These are phyloP conservation scores for Ciconia maguari DNA, from an alignment of 2,113 vertebrate genomes.

Conservation along the genomic window DNA sequence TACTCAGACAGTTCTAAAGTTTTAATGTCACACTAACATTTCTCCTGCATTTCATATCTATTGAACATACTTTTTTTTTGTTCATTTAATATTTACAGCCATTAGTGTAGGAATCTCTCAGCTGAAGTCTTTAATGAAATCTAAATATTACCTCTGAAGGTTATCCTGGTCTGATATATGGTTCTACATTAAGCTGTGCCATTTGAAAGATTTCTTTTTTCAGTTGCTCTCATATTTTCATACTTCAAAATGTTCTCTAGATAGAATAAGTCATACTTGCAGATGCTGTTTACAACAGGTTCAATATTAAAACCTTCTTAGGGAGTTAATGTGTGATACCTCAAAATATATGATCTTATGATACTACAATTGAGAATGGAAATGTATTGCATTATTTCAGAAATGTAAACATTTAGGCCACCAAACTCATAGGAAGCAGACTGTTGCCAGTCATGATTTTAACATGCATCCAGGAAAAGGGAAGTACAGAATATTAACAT, in stretches of 20 bases:
- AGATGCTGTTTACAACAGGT: not conserved
- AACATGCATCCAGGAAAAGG: not conserved
- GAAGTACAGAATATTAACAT: not conserved
- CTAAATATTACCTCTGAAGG: not conserved
- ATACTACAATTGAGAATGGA: not conserved
- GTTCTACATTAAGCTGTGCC: not conserved
- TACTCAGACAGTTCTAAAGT: not conserved
- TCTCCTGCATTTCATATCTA: not conserved
- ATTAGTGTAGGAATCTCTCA: not conserved
- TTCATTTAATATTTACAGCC: not conserved
- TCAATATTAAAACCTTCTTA: conserved; percentile 17
- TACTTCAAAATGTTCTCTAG: not conserved
- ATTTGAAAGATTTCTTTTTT: not conserved
- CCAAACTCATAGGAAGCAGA: not conserved
- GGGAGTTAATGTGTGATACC: not conserved
- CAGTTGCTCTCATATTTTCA: not conserved
- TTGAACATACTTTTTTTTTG: not conserved
- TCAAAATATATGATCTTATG: not conserved
- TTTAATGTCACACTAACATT: not conserved
- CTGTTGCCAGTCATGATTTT: not conserved
- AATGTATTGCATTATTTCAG: not conserved
- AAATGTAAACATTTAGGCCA: not conserved
- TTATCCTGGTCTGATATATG: not conserved
- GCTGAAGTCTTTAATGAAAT: not conserved
- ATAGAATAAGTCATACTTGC: not conserved